Percentiles rank a stretch among this genome's conserved stretches.
Evolutionary conservation across 35 echinoderm and acorn worm species (phyloP).

Genomic region (Nesometra sesokonis): DNA sequence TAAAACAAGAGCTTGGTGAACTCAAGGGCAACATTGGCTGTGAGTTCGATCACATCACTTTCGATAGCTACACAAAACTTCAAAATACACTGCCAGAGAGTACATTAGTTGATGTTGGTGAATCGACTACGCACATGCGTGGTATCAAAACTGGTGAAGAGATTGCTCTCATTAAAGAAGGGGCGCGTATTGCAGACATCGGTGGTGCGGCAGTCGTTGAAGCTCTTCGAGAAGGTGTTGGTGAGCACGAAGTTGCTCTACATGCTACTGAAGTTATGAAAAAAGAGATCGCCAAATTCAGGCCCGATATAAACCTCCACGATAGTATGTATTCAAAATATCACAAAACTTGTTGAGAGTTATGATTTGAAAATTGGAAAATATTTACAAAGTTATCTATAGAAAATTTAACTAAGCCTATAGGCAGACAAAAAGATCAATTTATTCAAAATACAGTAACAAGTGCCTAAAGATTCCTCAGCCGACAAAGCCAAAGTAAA

Average conservation of each 20-base stretch:
- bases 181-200: slow-evolving; percentile 62
- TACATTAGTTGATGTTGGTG: slow-evolving; percentile 61
- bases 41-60: slow-evolving; percentile 67
- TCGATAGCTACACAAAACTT: slow-evolving; percentile 62
- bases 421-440: too few relatives aligned
- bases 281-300: slow-evolving; percentile 55
- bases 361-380: too few relatives aligned
- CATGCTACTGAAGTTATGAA: slow-evolving; percentile 54
- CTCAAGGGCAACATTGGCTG: slow-evolving; percentile 63
- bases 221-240: slow-evolving; percentile 52
- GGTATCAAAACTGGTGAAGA: slow-evolving; percentile 84
- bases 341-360: too few relatives aligned
- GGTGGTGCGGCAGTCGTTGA: slow-evolving; percentile 63
- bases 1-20: slow-evolving; percentile 36
- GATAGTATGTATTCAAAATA: too few relatives aligned
- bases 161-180: slow-evolving; percentile 67
- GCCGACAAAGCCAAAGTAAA: too few relatives aligned
- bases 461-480: too few relatives aligned
- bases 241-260: slow-evolving; percentile 71
- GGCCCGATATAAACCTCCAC: slow-evolving; percentile 57
- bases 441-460: too few relatives aligned
- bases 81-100: slow-evolving; percentile 36
- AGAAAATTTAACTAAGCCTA: too few relatives aligned
- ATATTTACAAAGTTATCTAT: too few relatives aligned
- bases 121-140: slow-evolving; percentile 70